Percentiles rank a stretch among this genome's conserved stretches.
Conservation (phyloP, 1,140 invertebrate species). For the Anoplophora glabripennis region DNA sequence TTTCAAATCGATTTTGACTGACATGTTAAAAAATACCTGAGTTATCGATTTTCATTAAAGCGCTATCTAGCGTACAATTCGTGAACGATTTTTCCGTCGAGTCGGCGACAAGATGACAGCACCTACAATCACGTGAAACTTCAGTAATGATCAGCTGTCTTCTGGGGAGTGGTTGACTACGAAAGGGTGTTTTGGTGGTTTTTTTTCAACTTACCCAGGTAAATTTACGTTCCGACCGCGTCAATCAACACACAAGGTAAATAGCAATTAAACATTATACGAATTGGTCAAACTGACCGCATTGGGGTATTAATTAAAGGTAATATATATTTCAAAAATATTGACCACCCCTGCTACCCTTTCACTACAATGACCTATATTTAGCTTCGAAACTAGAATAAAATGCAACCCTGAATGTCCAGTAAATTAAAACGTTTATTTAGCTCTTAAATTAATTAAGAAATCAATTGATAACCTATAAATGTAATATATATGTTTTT, state of each 20-base stretch:
- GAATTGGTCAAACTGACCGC: not conserved
- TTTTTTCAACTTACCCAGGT: conserved; percentile 22
- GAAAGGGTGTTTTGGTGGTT: conserved; percentile 34
- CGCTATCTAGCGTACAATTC: too few relatives aligned
- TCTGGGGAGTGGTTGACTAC: conserved; percentile 48
- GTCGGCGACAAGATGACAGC: conserved; percentile 24
- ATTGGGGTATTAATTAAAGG: not conserved
- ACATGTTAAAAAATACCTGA: too few relatives aligned
- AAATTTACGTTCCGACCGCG: conserved; percentile 13
- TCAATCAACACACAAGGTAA: conserved; percentile 7
- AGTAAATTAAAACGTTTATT: too few relatives aligned
- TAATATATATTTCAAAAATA: not conserved
- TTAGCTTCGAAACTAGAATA: not conserved
- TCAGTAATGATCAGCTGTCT: conserved; percentile 49
- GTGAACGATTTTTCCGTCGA: too few relatives aligned
- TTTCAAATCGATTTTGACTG: too few relatives aligned
- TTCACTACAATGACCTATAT: conserved; percentile 3
- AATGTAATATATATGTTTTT: too few relatives aligned
- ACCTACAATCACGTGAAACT: conserved; percentile 47
- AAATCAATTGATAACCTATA: too few relatives aligned
- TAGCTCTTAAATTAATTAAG: too few relatives aligned
- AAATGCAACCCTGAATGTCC: too few relatives aligned
- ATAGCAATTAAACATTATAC: too few relatives aligned
- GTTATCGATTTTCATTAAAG: too few relatives aligned
- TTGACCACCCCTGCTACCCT: not conserved